phyloP scores from a whole-genome alignment of 2,888 invertebrate species.

The Epinotia brunnichana region DNA sequence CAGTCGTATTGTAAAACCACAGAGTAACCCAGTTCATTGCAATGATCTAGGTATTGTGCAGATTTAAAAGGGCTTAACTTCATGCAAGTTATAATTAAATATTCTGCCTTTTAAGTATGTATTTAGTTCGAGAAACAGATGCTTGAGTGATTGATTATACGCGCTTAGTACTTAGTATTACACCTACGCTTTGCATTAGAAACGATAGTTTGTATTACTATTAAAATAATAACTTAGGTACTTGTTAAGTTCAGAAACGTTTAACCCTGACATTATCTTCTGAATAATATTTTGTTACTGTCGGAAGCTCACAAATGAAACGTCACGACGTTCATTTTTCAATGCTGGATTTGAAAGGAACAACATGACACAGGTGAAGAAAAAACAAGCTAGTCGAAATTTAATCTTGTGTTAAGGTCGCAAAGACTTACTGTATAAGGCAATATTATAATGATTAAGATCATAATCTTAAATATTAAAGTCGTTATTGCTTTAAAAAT shows the following conservation, averaged over 20 bases:
- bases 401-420: not conserved
- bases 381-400: not conserved
- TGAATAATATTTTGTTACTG: not conserved
- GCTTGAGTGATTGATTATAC: not conserved
- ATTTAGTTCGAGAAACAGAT: not conserved
- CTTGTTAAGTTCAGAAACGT: constrained; percentile 1
- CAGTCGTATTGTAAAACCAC: constrained; percentile 23
- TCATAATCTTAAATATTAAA: too few relatives aligned
- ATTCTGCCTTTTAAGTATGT: not conserved
- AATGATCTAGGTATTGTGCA: not conserved
- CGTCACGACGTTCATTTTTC: not conserved
- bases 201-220: not conserved
- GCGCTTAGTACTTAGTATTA: not conserved
- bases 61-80: not conserved
- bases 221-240: not conserved
- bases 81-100: not conserved
- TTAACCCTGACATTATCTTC: not conserved
- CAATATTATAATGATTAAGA: too few relatives aligned
- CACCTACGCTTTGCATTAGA: not conserved
- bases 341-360: constrained; percentile 5
- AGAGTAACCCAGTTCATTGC: constrained; percentile 17
- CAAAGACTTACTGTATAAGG: not conserved
- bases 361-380: not conserved
- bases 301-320: not conserved
- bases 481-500: too few relatives aligned